Evolutionary conservation across 2,797 vertebrate genomes (phyloP), one percentile per base, ranked within the genome.

Genomic region (Synaphobranchus kaupii): DNA sequence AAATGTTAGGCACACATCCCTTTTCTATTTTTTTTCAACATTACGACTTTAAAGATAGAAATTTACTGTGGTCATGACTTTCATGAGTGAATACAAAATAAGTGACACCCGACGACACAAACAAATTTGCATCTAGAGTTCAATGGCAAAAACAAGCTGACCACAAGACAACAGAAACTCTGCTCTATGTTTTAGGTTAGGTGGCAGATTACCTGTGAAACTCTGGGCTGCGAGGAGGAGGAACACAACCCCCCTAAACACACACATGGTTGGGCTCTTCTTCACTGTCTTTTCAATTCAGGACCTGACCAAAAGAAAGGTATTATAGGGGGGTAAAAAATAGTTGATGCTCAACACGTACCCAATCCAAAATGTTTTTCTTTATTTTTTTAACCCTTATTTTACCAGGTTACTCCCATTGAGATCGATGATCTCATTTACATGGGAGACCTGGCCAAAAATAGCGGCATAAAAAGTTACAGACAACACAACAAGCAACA

Each of bases 171-270:
- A 60, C 66, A 68, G 25, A 28, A 7, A n/a, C 2, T n/a, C 66
- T 28, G 66, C 25, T 25, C 60, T 22, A 6, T 12, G 28, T 68
- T 31, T 56, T 9, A 63, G 20, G 17, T 47, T 3, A 60, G 56
- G 17, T 34, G 58, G 58, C 0, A 87, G 81, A 90, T 91, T 91
- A 96, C 96, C 94, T 3, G 89, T 86, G 17, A 83, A 63, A 76
- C 60, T 86, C 34, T 85, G 90, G 88, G 88, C 71, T 54, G 94
- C 3, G 50, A 91, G 20, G 31, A 94, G 89, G 0, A 93, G 86
- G 44, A 92, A 47, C 39, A 93, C n/a, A 83, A 85, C 39, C 86
- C 90, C 89, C 85, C 89, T 86, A 54, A 87, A 90, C 48, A 85
- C 86, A 89, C 86, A 89, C 95, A 95, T 95, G 82, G 25, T 84